Conservation (phyloP, 2,888 invertebrate genomes). For the Rhagonycha fulva region DNA sequence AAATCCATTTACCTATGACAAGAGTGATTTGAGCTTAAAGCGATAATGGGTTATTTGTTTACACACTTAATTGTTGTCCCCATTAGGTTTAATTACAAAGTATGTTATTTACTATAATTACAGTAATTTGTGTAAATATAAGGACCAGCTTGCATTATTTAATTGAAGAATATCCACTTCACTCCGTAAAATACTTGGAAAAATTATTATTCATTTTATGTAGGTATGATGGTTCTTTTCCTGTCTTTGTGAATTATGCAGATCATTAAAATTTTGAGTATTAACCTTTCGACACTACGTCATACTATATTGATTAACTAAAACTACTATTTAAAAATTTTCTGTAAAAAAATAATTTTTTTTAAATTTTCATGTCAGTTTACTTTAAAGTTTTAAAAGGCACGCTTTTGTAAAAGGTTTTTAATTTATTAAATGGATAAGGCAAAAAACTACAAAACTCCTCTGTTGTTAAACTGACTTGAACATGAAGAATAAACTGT, state of each 20-base stretch:
- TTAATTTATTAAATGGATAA: too few relatives aligned
- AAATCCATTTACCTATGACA: neutral
- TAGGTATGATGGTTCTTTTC: constrained; percentile 23
- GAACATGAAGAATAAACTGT: too few relatives aligned
- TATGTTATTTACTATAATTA: neutral
- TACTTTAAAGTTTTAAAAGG: too few relatives aligned
- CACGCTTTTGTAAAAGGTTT: too few relatives aligned
- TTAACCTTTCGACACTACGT: constrained; percentile 24
- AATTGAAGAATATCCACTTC: neutral
- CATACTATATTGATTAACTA: neutral
- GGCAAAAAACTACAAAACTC: too few relatives aligned
- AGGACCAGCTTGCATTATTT: neutral
- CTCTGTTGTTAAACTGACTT: too few relatives aligned
- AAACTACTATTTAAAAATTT: neutral
- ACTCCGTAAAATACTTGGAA: neutral
- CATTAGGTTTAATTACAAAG: neutral
- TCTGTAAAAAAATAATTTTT: neutral
- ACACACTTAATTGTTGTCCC: neutral
- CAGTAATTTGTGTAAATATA: neutral
- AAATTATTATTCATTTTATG: constrained; percentile 24
- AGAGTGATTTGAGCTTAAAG: neutral
- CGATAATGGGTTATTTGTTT: neutral
- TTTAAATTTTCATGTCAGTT: too few relatives aligned
- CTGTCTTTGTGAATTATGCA: constrained; percentile 35
- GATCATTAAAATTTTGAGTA: constrained; percentile 25